Evolutionary conservation across 1,140 invertebrate genomes (phyloP).

Genomic region (Pararge aegeria): DNA sequence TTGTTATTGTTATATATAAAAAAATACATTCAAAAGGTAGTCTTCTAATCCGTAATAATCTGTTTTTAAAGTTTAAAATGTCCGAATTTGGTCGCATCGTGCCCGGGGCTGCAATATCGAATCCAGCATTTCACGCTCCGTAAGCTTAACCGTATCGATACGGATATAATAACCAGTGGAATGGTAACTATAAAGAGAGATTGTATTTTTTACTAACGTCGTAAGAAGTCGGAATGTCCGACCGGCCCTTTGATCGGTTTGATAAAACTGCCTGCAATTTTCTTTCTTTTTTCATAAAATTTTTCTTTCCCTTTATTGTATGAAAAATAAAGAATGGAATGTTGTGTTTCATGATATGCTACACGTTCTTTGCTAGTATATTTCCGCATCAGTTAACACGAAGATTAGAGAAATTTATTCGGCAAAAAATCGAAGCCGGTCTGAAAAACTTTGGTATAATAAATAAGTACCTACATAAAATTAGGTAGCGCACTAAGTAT

Average conservation of each 20-base stretch:
- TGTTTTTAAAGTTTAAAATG: conserved; percentile 40
- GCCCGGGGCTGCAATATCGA: conserved; percentile 57
- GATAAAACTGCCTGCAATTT: conserved; percentile 73
- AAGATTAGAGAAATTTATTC: conserved; percentile 21
- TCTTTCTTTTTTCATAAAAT: conserved; percentile 59
- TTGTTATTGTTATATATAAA: conserved; percentile 4
- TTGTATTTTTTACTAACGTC: conserved; percentile 79
- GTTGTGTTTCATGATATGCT: conserved; percentile 31
- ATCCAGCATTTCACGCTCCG: conserved; percentile 71
- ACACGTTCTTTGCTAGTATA: conserved; percentile 13
- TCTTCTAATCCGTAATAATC: conserved; percentile 29
- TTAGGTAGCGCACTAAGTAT: not conserved
- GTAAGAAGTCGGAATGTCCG: conserved; percentile 75
- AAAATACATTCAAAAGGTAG: conserved; percentile 11
- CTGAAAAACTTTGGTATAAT: conserved; percentile 4
- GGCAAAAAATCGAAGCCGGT: conserved; percentile 4
- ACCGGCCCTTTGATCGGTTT: conserved; percentile 76
- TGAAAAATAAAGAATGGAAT: conserved; percentile 48
- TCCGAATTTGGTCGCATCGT: conserved; percentile 39
- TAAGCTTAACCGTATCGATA: conserved; percentile 71
- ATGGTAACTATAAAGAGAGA: conserved; percentile 79
- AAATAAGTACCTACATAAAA: not conserved
- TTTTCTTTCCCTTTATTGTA: conserved; percentile 54
- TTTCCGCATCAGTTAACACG: conserved; percentile 18
- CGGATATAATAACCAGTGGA: conserved; percentile 77